Base-by-base conservation (phyloP, 2,888 invertebrate genomes). In the Chironomus riparius region DNA sequence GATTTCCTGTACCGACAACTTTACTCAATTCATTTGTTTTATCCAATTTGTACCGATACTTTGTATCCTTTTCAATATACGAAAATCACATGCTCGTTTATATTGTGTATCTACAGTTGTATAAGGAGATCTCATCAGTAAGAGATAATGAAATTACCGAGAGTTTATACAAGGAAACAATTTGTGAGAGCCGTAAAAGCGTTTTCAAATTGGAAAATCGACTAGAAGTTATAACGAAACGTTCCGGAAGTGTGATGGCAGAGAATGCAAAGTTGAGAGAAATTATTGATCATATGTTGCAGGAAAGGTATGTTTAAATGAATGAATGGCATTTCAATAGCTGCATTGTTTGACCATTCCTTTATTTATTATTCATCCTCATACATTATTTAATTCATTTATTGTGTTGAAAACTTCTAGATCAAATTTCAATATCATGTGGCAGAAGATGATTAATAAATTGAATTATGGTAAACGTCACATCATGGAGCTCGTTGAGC, bases 401-500 rank as follows among this genome's bases (percentile, higher is more conserved):
- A 38, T 28, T 28, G 28, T 38, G 38, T 47, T 21, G 47, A 21
- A 21, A 65, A 21, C 48, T 48, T 77, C 1, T 47, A 90, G 96
- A 47, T 88, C 90, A 24, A 90, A 90, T 79, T 97, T 95, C 83
- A 95, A 95, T 82, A 86, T 88, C 4, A 86, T 92, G 77, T 94
- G 94, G 90, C 90, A 91, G 81, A 89, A 90, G 79, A 87, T 94
- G 80, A 88, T 92, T 56, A 88, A 88, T 69, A 90, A 92, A 76
- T 86, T 95, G 71, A 90, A 90, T 81, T 87, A 88, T 56, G 92
- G 94, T 1, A 94, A 95, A 81, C 90, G 90, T 77, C 89, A 91
- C 80, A 93, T 95, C 81, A 88, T 92, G 79, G 94, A 94, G 80
- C 85, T 95, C 77, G 92, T 97, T 77, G 95, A 96, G 80, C 92